Percentiles rank a stretch among this genome's conserved stretches.
These are phyloP conservation scores for Hirtodrosophila confusa DNA, from an alignment of 2,888 invertebrate species.

Conservation along the genomic window DNA sequence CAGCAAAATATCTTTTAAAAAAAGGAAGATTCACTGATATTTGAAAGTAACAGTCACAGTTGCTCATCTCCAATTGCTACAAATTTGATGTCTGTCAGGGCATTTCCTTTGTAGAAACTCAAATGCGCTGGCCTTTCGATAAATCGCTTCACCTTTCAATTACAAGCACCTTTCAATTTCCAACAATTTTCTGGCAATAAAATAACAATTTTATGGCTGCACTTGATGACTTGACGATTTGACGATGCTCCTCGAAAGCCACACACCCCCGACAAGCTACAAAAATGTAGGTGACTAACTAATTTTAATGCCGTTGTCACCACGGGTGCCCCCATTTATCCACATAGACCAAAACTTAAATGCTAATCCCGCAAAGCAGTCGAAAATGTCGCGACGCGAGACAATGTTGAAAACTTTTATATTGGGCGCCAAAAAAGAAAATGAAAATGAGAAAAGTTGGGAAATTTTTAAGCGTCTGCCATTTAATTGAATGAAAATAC, in stretches of 20 bases:
- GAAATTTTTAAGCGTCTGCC: constrained; percentile 47
- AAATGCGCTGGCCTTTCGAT: constrained; percentile 36
- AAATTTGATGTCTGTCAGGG: neutral
- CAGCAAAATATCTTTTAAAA: no score
- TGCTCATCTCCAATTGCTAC: neutral
- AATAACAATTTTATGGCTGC: constrained; percentile 62
- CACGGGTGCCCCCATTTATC: constrained; percentile 31
- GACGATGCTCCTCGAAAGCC: constrained; percentile 20
- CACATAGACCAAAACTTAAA: constrained; percentile 35
- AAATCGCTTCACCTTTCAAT: constrained; percentile 48
- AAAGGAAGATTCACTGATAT: no score
- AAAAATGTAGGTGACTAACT: constrained; percentile 58
- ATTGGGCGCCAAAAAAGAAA: constrained; percentile 33
- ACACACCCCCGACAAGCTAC: constrained; percentile 17
- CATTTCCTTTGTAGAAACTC: constrained; percentile 13
- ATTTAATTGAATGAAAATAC: constrained; percentile 65
- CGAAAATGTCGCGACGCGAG: constrained; percentile 36
- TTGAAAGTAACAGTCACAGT: no score
- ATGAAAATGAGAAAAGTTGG: constrained; percentile 34
- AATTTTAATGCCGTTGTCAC: constrained; percentile 57
- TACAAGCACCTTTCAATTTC: constrained; percentile 29
- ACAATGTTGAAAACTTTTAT: constrained; percentile 44
- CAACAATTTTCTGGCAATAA: constrained; percentile 59
- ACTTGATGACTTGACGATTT: constrained; percentile 54
- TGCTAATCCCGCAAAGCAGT: constrained; percentile 31